Base-by-base conservation (phyloP, 2,888 invertebrate genomes). In the Thera obeliscata region DNA sequence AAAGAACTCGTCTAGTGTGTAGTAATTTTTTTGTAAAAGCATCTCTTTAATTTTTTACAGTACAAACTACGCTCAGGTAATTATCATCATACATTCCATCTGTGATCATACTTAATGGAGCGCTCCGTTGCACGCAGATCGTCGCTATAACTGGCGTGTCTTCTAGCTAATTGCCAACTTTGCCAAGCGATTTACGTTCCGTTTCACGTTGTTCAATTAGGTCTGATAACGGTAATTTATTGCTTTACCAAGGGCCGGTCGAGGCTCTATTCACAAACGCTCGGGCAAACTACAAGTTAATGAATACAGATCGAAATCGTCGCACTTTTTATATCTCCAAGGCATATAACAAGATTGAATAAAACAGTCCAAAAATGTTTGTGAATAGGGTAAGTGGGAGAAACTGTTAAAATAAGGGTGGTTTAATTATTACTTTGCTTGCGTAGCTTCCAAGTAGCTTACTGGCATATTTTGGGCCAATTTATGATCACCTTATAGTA, bases 171-270 rank as follows among this genome's bases (percentile, higher is more conserved):
- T 87, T 86, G 86, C 83, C 73, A 76, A 70, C 78, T 78, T 75
- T 83, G 80, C 81, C 79, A 75, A 81, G 59, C 64, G 62, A 82
- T 84, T 83, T 82, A 78, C 84, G 83, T 87, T 84, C 84, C 82
- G 80, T 84, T 87, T 82, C 81, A 78, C 79, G 63, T 75, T 79
- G 83, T 66, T 65, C 84, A 86, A 88, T 90, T 87, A 88, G 78
- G 80, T 73, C 79, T 82, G 88, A 88, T 88, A 90, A 88, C 85
- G 85, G 81, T 80, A 87, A 90, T 89, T 88, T 88, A 90, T 87
- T 76, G 81, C 81, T 76, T 74, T 74, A 75, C 75, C 76, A 74
- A 61, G 76, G 72, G 74, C 64, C 56, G 52, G 56, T 8, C n/a
- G 50, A 11, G 8, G 35, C 52, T 38, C 3, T 64, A 56, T 56